Conservation (phyloP, 2,797 vertebrate genomes). For the Salmo trutta region DNA sequence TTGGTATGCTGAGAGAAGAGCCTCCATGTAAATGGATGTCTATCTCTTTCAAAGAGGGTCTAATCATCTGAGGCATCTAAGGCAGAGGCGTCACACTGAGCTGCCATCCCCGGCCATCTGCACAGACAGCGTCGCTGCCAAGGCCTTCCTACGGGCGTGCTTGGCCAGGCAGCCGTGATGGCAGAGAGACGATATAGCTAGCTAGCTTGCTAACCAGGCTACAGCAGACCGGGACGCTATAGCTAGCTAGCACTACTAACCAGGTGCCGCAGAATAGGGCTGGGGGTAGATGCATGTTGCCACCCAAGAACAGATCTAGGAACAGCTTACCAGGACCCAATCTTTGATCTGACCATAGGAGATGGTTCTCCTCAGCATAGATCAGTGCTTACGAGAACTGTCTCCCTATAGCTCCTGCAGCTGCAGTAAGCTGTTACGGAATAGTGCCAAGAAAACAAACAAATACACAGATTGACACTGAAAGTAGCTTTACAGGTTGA, state of each 20-base stretch:
- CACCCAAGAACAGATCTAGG: not conserved
- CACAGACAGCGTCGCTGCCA: conserved; percentile 38
- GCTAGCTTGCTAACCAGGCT: conserved; percentile 23
- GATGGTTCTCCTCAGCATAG: too few species aligned
- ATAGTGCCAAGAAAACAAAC: too few species aligned
- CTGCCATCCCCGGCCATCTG: conserved; percentile 54
- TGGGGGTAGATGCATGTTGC: not conserved
- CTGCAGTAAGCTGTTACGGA: too few species aligned
- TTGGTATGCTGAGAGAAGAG: conserved; percentile 51
- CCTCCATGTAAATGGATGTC: conserved; percentile 47
- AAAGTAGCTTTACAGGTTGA: not conserved
- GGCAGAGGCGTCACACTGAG: conserved; percentile 41
- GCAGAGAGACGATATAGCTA: conserved; percentile 1
- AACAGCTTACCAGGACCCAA: not conserved
- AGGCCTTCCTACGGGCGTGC: conserved; percentile 38
- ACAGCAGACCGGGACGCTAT: not conserved
- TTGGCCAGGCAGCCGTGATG: conserved; percentile 32
- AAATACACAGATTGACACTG: not conserved
- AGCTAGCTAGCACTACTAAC: not conserved
- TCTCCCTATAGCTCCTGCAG: not conserved
- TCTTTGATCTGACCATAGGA: not conserved
- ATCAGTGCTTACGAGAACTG: not conserved
- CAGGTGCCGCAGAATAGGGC: not conserved
- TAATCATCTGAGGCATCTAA: conserved; percentile 42
- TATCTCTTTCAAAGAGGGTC: conserved; percentile 49